Conservation (phyloP, 1,140 invertebrate species). For the Parapsyche elsis region DNA sequence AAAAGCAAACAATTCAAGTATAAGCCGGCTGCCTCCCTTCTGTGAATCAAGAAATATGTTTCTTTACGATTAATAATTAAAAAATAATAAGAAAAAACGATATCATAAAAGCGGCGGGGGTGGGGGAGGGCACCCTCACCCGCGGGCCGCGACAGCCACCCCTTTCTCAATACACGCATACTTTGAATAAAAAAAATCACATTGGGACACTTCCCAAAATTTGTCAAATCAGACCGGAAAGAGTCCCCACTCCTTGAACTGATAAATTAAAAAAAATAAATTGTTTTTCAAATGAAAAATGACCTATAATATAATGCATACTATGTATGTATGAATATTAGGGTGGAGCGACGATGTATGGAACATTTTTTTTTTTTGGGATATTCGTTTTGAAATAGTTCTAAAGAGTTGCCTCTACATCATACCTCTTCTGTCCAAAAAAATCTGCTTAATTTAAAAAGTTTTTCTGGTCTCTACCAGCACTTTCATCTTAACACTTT, state of each 20-base stretch:
- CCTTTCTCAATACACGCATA: slow-evolving; percentile 41
- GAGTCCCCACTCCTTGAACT: background rate
- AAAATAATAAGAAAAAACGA: slow-evolving; percentile 57
- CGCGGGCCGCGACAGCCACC: slow-evolving; percentile 17
- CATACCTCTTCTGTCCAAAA: too few relatives aligned
- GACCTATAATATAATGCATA: background rate
- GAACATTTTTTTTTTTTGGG: too few relatives aligned
- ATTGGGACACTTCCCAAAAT: slow-evolving; percentile 36
- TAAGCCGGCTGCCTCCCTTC: slow-evolving; percentile 49
- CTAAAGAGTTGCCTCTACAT: too few relatives aligned
- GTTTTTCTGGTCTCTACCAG: too few relatives aligned
- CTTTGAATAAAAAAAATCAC: slow-evolving; percentile 6
- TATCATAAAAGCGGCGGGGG: slow-evolving; percentile 52
- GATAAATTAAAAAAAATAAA: background rate
- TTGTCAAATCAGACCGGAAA: background rate
- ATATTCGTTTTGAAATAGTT: too few relatives aligned
- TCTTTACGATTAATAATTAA: slow-evolving; percentile 57
- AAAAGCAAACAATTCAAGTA: slow-evolving; percentile 56
- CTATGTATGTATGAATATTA: too few relatives aligned
- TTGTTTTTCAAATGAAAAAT: background rate
- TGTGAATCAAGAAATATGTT: slow-evolving; percentile 57
- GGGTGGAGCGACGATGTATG: too few relatives aligned
- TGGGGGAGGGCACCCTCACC: slow-evolving; percentile 23
- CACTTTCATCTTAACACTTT: too few relatives aligned
- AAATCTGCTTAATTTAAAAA: too few relatives aligned